Conservation (phyloP, 2,113 vertebrate genomes). For the Emberiza fucata region DNA sequence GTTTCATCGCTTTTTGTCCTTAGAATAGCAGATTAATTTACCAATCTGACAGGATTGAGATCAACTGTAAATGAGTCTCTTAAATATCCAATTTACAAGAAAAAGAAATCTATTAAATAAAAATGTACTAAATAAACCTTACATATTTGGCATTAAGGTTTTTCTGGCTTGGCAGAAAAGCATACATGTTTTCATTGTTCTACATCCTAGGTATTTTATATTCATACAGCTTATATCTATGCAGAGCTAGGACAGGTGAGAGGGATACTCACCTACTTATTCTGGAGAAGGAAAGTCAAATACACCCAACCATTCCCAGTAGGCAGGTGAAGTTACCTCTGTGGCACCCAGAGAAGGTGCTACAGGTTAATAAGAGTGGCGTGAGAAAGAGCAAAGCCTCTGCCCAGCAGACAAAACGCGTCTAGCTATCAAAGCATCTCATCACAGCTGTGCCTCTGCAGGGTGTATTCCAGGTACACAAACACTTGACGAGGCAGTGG, state of each 20-base stretch:
- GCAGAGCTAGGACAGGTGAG: background rate
- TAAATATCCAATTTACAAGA: background rate
- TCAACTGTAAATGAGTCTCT: background rate
- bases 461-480: background rate
- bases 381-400: background rate
- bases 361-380: background rate
- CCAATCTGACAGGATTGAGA: background rate
- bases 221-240: background rate
- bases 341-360: background rate
- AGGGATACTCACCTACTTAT: background rate
- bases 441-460: background rate
- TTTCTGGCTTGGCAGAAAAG: background rate
- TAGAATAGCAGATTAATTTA: background rate
- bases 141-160: background rate
- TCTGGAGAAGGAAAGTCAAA: background rate
- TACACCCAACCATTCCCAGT: background rate
- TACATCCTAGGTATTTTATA: background rate
- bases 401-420: background rate
- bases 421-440: background rate
- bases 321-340: background rate
- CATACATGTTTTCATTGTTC: background rate
- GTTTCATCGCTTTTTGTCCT: constrained; percentile 1
- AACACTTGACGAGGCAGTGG: background rate
- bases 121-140: background rate
- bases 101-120: background rate